Conservation (phyloP, 1,140 invertebrate species). For the Drosophila biarmipes region DNA sequence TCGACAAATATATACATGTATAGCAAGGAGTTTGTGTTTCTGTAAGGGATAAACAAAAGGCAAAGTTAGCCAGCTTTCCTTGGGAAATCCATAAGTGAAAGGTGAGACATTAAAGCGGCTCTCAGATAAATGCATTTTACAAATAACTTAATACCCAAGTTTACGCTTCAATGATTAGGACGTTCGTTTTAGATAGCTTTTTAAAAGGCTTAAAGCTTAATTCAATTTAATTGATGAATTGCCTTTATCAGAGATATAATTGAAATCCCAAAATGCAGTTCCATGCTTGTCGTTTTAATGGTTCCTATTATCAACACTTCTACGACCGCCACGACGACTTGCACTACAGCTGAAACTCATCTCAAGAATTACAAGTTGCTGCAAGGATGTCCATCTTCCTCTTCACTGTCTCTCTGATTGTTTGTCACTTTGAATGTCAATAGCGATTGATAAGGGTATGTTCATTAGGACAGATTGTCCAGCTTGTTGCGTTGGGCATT, state of each 20-base stretch:
- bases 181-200: no score
- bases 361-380: neutral
- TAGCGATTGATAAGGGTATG: slow-evolving; percentile 57
- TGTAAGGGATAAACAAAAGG: slow-evolving; percentile 1
- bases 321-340: neutral
- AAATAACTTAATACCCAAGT: neutral
- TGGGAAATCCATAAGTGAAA: neutral
- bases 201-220: neutral
- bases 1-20: neutral
- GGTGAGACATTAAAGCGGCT: neutral
- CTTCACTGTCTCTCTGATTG: neutral
- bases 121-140: neutral
- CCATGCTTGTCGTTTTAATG: neutral
- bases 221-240: neutral
- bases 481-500: slow-evolving; percentile 8
- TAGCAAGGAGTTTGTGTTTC: neutral
- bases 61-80: neutral
- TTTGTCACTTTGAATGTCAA: slow-evolving; percentile 27
- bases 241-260: neutral
- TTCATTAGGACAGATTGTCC: slow-evolving; percentile 33
- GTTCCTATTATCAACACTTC: slow-evolving; percentile 1
- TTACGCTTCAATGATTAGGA: neutral
- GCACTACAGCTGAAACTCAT: neutral
- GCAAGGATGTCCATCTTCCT: slow-evolving; percentile 9
- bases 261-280: neutral